Evolutionary conservation across 2,888 invertebrate genomes (phyloP), one percentile per base, ranked within the genome.

Genomic region (Sinelater perroti): DNA sequence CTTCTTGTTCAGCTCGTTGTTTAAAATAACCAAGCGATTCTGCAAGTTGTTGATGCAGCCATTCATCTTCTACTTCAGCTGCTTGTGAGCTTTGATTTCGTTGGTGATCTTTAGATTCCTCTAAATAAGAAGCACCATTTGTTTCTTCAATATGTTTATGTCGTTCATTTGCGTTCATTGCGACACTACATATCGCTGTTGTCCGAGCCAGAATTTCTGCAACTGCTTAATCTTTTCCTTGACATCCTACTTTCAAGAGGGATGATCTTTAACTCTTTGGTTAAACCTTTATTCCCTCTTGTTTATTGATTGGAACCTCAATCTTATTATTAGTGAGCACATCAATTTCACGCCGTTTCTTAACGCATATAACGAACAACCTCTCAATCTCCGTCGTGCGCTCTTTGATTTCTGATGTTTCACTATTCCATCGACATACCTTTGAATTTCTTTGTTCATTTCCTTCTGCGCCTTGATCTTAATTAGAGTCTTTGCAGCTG

Each of bases 121-220:
- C 67, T 92, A 89, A 35, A 89, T 87, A 75, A 91, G 84, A 50
- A 93, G 79, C 66, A 81, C 73, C 45, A 81, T 79, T 70, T 85
- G 90, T 79, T 91, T 91, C 60, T 83, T 83, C 7, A 89, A 79
- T 11, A 90, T 80, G 75, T 87, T 88, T 53, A 89, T 84, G 63
- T 90, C 87, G 24, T 85, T 81, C 5, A 89, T 75, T 71, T 89
- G 86, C 60, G 90, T 82, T 64, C 90, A 87, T 56, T 87, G 81
- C 0, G 89, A 85, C 11, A 91, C 85, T 53, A 90, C 84, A 71
- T 87, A 86, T 0, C 87, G 86, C 75, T 93, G 91, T 63, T 89
- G 83, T 42, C 90, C 83, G 62, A 93, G 77, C 93, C 93, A 93
- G 73, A 86, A 85, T 65, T 86, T 83, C 74, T 92, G 89, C 67